Base-by-base conservation (phyloP, 1,140 invertebrate species). In the Dysdera silvatica region DNA sequence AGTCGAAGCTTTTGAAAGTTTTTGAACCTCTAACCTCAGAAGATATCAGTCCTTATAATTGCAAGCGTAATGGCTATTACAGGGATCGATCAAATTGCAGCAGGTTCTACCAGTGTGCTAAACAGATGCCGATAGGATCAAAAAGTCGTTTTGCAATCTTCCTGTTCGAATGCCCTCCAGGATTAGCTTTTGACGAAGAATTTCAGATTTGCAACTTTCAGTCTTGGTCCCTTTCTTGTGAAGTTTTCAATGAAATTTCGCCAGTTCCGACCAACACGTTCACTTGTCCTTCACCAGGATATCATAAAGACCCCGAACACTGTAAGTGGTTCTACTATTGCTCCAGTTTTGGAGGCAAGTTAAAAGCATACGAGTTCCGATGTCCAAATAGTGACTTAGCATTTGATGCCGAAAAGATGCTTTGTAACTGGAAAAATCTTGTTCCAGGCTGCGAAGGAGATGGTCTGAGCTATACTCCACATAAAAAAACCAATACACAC, bases 321-420 rank as follows among this genome's bases (percentile, higher is more conserved):
- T 90, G 88, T 67, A 80, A 87, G 55, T 89, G 86, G 85, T 91
- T 90, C 81, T 89, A 88, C 72, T 87, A 87, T 20, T 91, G 88
- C 74, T 87, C 88, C 74, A 82, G 88, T 69, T 82, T 84, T 68
- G 81, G 80, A 62, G 75, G 74, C 5, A 76, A 78, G 6, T 73
- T 87, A 57, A 83, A 83, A 8, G 84, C 86, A 0, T 90, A 88
- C 71, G 87, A 90, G 75, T 90, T 90, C 75, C 81, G 85, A 53
- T 91, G 88, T 76, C 88, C 88, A 0, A 89, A 86, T 69, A 86
- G 86, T 3, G 23, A 55, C 8, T 78, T 91, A 18, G 86, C 85
- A 2, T 91, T 88, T 71, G 87, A 91, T 70, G 84, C 87, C 59
- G 74, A 79, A 16, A 80, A 81, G 28, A 75, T 87, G 2, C 76